A percentile compares a stretch with the other conserved stretches of the same genome.
These are phyloP conservation scores for Anaspis maculata DNA, from an alignment of 2,888 invertebrate species.

Conservation along the genomic window DNA sequence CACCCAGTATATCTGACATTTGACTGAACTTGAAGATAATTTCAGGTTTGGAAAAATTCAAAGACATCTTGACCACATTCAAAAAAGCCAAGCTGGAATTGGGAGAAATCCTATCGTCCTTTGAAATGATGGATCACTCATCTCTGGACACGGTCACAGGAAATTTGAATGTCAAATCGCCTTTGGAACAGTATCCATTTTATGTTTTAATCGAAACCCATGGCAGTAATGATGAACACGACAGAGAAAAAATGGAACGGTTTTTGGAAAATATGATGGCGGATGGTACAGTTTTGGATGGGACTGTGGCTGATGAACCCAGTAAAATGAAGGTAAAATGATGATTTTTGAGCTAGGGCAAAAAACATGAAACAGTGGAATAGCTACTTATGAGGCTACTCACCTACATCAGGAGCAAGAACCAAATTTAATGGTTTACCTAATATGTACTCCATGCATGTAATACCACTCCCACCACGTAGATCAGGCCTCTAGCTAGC, in stretches of 20 bases:
- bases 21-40: no score
- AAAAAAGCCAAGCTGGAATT: conserved; percentile 64
- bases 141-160: conserved; percentile 60
- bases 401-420: no score
- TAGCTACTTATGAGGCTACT: not conserved
- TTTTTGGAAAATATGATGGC: conserved; percentile 72
- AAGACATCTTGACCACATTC: conserved; percentile 68
- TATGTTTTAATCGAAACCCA: conserved; percentile 83
- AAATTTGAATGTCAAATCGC: conserved; percentile 54
- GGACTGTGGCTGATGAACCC: conserved; percentile 77
- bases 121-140: conserved; percentile 83
- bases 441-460: no score
- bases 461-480: no score
- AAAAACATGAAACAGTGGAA: no score
- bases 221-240: conserved; percentile 77
- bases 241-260: conserved; percentile 73
- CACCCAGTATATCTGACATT: no score
- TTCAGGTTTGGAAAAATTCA: conserved; percentile 70
- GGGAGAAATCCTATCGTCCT: conserved; percentile 89
- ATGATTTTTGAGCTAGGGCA: no score
- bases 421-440: no score
- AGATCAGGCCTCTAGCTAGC: no score
- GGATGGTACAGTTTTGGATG: conserved; percentile 66
- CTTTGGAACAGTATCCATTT: conserved; percentile 59
- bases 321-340: conserved; percentile 61